A percentile compares a stretch with the other conserved stretches of the same genome.
Evolutionary conservation across 2,888 invertebrate species (phyloP).

Genomic region (Hirtodrosophila confusa): DNA sequence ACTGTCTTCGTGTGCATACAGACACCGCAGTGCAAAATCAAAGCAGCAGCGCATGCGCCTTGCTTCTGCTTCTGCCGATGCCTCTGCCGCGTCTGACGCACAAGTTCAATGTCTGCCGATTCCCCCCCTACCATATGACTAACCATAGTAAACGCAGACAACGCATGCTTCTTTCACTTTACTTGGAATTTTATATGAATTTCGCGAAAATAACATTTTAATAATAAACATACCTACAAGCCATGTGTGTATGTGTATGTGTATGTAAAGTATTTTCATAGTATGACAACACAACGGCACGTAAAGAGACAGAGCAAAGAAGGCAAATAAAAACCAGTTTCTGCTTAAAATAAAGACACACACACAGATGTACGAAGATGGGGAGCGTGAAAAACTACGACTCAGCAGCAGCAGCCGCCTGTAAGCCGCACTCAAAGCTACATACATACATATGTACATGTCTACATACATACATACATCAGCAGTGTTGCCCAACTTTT

Average conservation of each 20-base stretch:
- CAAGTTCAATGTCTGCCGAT: slow-evolving; percentile 55
- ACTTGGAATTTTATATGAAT: slow-evolving; percentile 54
- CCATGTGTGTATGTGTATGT: slow-evolving; percentile 16
- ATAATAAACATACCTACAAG: slow-evolving; percentile 34
- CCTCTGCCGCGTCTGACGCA: slow-evolving; percentile 36
- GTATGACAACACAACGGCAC: slow-evolving; percentile 65
- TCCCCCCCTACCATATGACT: slow-evolving; percentile 36
- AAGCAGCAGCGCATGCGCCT: slow-evolving; percentile 57
- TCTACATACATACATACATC: too few relatives aligned
- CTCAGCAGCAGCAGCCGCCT: slow-evolving; percentile 45
- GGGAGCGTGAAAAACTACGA: slow-evolving; percentile 77
- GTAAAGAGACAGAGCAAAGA: slow-evolving; percentile 42
- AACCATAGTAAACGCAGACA: slow-evolving; percentile 40
- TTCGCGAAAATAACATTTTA: slow-evolving; percentile 71
- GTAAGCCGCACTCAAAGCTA: slow-evolving; percentile 19
- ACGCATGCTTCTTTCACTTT: slow-evolving; percentile 63
- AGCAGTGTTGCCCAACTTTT: too few relatives aligned
- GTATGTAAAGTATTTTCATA: slow-evolving; percentile 53
- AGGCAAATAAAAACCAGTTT: slow-evolving; percentile 68
- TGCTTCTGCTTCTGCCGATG: slow-evolving; percentile 20
- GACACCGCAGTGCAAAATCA: slow-evolving; percentile 40
- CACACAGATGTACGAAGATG: slow-evolving; percentile 48
- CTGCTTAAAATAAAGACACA: slow-evolving; percentile 75
- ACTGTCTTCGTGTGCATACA: slow-evolving; percentile 33
- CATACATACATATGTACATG: neutral